These are phyloP conservation scores for Pterophyllum scalare DNA, from an alignment of 2,113 vertebrate genomes.

Conservation along the genomic window DNA sequence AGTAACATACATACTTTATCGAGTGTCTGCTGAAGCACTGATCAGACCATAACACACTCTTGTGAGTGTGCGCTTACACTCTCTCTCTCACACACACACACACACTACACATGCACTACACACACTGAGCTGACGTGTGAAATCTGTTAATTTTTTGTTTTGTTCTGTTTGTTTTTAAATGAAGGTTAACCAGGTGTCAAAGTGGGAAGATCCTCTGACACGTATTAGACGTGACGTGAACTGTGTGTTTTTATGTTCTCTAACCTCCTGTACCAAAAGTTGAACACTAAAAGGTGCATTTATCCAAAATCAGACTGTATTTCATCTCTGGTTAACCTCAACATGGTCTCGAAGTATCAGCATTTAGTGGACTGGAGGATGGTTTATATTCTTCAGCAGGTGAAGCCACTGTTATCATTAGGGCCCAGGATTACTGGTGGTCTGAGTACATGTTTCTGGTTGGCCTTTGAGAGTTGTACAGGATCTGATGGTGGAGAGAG, in stretches of 20 bases:
- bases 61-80: slow-evolving; percentile 51
- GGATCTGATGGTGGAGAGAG: slow-evolving; percentile 57
- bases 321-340: slow-evolving; percentile 48
- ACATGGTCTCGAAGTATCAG: slow-evolving; percentile 48
- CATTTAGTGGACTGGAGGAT: slow-evolving; percentile 21
- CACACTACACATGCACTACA: slow-evolving; percentile 74
- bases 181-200: slow-evolving; percentile 72
- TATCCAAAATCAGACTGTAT: slow-evolving; percentile 64
- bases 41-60: slow-evolving; percentile 66
- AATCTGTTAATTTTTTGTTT: slow-evolving; percentile 72
- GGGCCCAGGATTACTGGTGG: slow-evolving; percentile 34
- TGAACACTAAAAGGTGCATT: slow-evolving; percentile 71
- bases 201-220: slow-evolving; percentile 63
- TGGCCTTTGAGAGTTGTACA: slow-evolving; percentile 38
- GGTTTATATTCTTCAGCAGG: slow-evolving; percentile 11
- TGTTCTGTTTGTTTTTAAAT: slow-evolving; percentile 72
- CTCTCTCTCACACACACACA: slow-evolving; percentile 71
- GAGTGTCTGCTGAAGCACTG: slow-evolving; percentile 78
- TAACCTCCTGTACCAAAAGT: slow-evolving; percentile 78
- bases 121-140: slow-evolving; percentile 79
- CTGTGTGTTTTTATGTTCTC: slow-evolving; percentile 79
- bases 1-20: slow-evolving; percentile 64
- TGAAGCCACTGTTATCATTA: slow-evolving; percentile 24
- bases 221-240: slow-evolving; percentile 73
- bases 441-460: slow-evolving; percentile 51